These are phyloP conservation scores for Grus americana DNA, from an alignment of 2,113 vertebrate species.

Conservation along the genomic window DNA sequence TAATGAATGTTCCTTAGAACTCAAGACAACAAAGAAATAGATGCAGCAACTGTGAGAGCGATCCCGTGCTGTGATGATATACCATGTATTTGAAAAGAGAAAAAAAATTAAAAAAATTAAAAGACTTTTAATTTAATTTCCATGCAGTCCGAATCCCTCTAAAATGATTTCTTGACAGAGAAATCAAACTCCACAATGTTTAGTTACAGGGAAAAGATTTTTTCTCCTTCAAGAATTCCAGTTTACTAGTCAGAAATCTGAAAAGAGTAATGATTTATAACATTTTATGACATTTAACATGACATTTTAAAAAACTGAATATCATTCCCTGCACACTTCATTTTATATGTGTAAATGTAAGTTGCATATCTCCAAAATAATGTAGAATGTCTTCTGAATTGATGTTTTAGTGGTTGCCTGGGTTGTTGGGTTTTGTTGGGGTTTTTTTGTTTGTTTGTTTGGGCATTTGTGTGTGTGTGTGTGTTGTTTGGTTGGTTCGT, in stretches of 20 bases:
- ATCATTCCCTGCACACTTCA: background rate
- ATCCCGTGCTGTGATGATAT: background rate
- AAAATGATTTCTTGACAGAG: background rate
- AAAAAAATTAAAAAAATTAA: background rate
- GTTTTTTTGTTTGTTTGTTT: too few species aligned
- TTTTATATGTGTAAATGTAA: background rate
- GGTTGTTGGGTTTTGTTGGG: too few species aligned
- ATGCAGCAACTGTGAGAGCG: background rate
- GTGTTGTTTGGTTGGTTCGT: too few species aligned
- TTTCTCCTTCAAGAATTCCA: background rate
- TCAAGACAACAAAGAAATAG: background rate
- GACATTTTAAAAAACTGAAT: background rate
- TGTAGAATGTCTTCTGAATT: background rate
- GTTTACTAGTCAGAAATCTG: background rate
- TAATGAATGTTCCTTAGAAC: background rate
- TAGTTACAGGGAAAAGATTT: background rate
- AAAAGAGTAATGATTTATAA: background rate
- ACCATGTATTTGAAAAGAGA: background rate
- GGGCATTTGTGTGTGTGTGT: too few species aligned
- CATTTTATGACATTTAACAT: constrained; percentile 30
- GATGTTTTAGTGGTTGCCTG: background rate
- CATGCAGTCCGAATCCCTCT: background rate
- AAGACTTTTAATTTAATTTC: background rate
- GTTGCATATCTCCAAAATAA: background rate
- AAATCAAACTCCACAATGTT: background rate